A percentile compares a stretch with the other conserved stretches of the same genome.
Conservation (phyloP, 2,113 vertebrate genomes). For the Spea multiplicata region DNA sequence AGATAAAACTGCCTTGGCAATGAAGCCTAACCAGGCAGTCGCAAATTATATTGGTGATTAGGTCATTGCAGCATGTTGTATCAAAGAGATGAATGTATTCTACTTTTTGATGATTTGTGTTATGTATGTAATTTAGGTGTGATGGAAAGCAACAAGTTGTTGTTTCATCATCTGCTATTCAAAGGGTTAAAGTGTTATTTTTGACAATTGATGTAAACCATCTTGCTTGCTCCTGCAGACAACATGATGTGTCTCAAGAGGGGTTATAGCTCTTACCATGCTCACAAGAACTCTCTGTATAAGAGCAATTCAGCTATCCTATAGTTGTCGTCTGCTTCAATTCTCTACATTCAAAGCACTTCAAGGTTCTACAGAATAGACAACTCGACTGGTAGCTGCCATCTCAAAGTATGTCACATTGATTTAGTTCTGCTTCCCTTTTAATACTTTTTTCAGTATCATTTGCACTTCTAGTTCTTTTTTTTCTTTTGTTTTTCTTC, state of each 20-base stretch:
- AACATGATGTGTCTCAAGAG: neutral
- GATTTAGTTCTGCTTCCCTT: conserved; percentile 1
- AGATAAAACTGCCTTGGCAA: too few species aligned
- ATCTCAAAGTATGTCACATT: neutral
- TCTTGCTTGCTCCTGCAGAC: neutral
- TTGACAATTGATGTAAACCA: neutral
- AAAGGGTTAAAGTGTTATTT: neutral
- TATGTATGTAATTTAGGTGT: too few species aligned
- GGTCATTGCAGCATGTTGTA: too few species aligned
- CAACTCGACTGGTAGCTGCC: neutral
- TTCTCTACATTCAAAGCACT: neutral
- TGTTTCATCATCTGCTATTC: neutral
- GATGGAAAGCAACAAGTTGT: too few species aligned
- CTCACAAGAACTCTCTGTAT: neutral
- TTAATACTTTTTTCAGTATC: neutral
- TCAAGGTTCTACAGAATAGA: neutral
- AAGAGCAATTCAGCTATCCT: neutral
- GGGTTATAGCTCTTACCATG: neutral
- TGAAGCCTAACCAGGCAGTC: too few species aligned
- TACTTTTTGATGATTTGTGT: too few species aligned
- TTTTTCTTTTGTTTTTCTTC: neutral
- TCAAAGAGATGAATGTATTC: too few species aligned
- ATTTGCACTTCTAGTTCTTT: conserved; percentile 3
- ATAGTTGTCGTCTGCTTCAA: neutral
- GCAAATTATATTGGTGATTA: too few species aligned